These are phyloP conservation scores for Goniozus legneri DNA, from an alignment of 1,140 invertebrate genomes.

Conservation along the genomic window DNA sequence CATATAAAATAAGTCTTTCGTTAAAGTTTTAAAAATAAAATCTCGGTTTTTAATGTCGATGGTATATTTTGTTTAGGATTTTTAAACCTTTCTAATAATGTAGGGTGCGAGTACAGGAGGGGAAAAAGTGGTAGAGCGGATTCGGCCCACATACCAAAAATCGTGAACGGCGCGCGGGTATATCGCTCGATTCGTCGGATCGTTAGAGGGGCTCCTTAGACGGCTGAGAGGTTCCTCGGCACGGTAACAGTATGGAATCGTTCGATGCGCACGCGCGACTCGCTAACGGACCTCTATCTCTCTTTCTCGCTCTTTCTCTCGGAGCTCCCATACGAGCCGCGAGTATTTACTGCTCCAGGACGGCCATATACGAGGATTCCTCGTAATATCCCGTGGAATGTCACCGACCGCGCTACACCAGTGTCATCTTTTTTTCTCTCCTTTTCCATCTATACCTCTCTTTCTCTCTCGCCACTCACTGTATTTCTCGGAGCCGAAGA, in stretches of 20 bases:
- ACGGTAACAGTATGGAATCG: not conserved
- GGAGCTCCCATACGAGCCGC: too few species aligned
- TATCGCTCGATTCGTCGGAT: conserved; percentile 26
- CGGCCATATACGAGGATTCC: conserved; percentile 38
- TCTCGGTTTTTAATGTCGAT: too few species aligned
- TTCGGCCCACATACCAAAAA: conserved; percentile 10
- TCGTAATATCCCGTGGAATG: conserved; percentile 35
- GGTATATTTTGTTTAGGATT: too few species aligned
- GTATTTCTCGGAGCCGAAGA: too few species aligned
- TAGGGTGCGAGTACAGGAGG: too few species aligned
- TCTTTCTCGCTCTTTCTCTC: conserved; percentile 5
- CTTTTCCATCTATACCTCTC: not conserved
- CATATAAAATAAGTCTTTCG: too few species aligned
- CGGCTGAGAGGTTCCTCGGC: conserved; percentile 4
- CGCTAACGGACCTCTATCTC: conserved; percentile 32
- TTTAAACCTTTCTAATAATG: too few species aligned
- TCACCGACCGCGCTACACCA: conserved; percentile 19
- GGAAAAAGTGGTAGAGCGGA: too few species aligned
- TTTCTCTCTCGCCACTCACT: too few species aligned
- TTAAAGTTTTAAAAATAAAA: too few species aligned
- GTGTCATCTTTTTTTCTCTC: conserved; percentile 5
- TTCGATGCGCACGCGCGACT: too few species aligned
- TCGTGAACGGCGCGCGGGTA: conserved; percentile 1
- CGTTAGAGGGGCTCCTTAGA: conserved; percentile 22
- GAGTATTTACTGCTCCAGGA: conserved; percentile 19